Base-by-base conservation (phyloP, 2,113 vertebrate genomes). In the Lynx canadensis region DNA sequence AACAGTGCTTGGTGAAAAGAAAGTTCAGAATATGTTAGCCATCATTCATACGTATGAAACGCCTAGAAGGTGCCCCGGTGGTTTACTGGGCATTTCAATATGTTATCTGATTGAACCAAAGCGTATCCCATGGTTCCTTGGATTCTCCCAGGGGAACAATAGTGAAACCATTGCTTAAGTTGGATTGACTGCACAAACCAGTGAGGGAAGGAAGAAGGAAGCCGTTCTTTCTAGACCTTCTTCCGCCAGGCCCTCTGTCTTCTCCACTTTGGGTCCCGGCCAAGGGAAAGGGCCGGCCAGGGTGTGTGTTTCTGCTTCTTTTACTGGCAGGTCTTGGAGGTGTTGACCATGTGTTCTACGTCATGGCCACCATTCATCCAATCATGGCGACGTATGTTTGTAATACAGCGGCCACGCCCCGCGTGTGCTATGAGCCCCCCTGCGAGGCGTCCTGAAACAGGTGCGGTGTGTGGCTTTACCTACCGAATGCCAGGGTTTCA, bases 341-440 rank as follows among this genome's bases (percentile, higher is more conserved):
- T 11, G 85, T 31, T 27, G 21, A n/a, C 83, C 41, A 4, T 3
- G 29, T 25, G 65, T 36, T 69, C 38, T 71, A 38, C 66, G 23
- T 27, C 38, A 6, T 2, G 65, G 52, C 38, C 87, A 88, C 9
- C 21, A 19, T 38, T 80, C 89, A n/a, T 0, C 29, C 15, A 4
- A 8, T 36, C 25, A 21, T 4, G 0, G 4, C 0, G 0, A 9
- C 12, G 5, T 50, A 3, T 50, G n/a, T 31, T 65, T 90, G 65
- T 16, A 65, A 36, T 3, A 6, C 18, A 50, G 69, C 63, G 9
- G 76, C 81, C 36, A 25, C 5, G 0, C 11, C 50, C 95, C 33
- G 7, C 16, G 12, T 19, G 4, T 52, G 38, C 50, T 63, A 1
- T 73, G 41, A 38, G 45, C 89, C 31, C 71, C 55, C 76, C 74